These are phyloP conservation scores for Cecidostiba fungosa DNA, from an alignment of 2,888 invertebrate genomes.

Conservation along the genomic window DNA sequence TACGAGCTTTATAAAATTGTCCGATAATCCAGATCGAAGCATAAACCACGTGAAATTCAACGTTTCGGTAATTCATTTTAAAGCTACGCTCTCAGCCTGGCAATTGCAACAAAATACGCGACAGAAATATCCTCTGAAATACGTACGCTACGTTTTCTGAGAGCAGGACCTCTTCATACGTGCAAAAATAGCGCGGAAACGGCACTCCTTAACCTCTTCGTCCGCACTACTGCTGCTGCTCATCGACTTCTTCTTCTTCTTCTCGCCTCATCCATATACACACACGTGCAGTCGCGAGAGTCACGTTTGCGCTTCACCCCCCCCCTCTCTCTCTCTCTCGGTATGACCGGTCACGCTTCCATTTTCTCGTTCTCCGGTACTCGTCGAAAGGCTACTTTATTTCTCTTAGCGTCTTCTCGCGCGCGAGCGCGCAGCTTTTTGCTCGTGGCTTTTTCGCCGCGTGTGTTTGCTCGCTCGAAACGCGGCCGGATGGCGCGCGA, in stretches of 20 bases:
- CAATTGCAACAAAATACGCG: background rate
- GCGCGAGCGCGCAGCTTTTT: background rate
- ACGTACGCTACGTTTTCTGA: background rate
- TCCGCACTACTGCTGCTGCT: background rate
- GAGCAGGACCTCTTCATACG: background rate
- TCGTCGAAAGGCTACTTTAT: conserved; percentile 50
- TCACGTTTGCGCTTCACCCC: conserved; percentile 38
- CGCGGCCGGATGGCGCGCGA: conserved; percentile 10
- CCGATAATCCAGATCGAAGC: too few relatives aligned
- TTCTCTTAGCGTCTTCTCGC: conserved; percentile 38
- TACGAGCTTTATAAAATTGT: background rate
- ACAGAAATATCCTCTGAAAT: conserved; percentile 10
- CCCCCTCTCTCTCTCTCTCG: background rate
- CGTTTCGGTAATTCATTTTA: background rate
- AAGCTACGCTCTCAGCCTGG: background rate
- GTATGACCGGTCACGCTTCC: conserved; percentile 40
- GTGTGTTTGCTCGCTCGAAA: conserved; percentile 36
- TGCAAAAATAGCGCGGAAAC: conserved; percentile 24
- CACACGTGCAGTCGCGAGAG: conserved; percentile 4
- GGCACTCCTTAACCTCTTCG: background rate
- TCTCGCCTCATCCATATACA: background rate
- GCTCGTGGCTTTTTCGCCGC: background rate
- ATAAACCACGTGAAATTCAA: background rate
- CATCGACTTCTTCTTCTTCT: conserved; percentile 17
- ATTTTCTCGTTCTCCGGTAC: conserved; percentile 47